Evolutionary conservation across 2,888 invertebrate genomes (phyloP).

Genomic region (Invenusta paracnida): DNA sequence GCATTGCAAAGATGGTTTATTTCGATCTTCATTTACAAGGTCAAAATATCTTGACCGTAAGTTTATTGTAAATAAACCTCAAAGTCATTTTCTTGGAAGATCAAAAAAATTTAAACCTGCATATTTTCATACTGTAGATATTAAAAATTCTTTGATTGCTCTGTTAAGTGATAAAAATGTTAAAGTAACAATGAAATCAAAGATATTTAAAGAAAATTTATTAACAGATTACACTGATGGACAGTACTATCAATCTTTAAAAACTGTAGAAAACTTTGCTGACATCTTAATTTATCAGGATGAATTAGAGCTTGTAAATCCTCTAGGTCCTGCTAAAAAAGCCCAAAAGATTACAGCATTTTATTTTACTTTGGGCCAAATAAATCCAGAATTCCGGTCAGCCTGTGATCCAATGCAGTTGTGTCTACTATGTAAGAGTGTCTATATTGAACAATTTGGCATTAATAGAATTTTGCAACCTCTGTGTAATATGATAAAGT

Average conservation of each 20-base stretch:
- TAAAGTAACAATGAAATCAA: neutral
- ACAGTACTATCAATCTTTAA: neutral
- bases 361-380: neutral
- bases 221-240: neutral
- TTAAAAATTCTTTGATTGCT: neutral
- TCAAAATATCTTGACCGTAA: neutral
- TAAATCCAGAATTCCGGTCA: neutral
- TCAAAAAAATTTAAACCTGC: neutral
- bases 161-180: neutral
- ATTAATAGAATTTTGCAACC: neutral
- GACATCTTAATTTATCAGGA: neutral
- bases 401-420: neutral
- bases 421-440: neutral
- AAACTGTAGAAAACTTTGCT: neutral
- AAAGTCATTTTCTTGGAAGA: neutral
- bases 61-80: neutral
- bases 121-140: neutral
- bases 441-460: neutral
- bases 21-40: neutral
- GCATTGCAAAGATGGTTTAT: neutral
- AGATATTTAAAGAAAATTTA: neutral
- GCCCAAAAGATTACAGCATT: neutral
- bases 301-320: neutral
- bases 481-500: neutral
- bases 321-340: neutral